These are phyloP conservation scores for Sebastes oblongus DNA, from an alignment of 2,797 vertebrate genomes.

Conservation along the genomic window DNA sequence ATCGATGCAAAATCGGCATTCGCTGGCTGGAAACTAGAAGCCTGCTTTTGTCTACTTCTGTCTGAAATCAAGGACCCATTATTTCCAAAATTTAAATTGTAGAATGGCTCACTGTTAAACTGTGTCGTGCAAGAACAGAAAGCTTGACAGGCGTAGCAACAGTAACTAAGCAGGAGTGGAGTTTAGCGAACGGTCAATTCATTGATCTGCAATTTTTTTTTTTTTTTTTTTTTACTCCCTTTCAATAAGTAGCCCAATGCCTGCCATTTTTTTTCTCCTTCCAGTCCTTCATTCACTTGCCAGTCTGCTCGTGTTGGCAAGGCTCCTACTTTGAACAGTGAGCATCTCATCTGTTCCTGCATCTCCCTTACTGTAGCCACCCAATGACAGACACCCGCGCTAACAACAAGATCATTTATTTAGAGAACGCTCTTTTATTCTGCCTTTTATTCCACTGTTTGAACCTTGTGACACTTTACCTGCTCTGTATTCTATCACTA, in stretches of 20 bases:
- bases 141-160: background rate
- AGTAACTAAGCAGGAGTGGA: background rate
- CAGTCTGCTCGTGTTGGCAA: constrained; percentile 57
- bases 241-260: background rate
- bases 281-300: constrained; percentile 34
- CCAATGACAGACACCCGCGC: constrained; percentile 21
- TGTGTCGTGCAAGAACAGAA: rapidly evolving
- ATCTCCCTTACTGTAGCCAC: constrained; percentile 33
- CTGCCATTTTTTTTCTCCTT: background rate
- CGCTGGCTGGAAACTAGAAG: background rate
- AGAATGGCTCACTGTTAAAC: background rate
- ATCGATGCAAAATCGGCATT: background rate
- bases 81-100: background rate
- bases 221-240: background rate
- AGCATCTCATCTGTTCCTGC: constrained; percentile 64
- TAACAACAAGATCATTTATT: constrained; percentile 33
- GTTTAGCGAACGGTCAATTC: background rate
- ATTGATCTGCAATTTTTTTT: background rate
- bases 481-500: constrained; percentile 30
- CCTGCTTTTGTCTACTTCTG: background rate
- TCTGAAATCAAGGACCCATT: background rate
- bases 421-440: constrained; percentile 23
- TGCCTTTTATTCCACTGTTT: background rate
- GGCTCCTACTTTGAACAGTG: constrained; percentile 39
- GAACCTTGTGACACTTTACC: constrained; percentile 23